Evolutionary conservation across 2,888 invertebrate genomes (phyloP), one percentile per base, ranked within the genome.

Genomic region (Caenorhabditis macrosperma): DNA sequence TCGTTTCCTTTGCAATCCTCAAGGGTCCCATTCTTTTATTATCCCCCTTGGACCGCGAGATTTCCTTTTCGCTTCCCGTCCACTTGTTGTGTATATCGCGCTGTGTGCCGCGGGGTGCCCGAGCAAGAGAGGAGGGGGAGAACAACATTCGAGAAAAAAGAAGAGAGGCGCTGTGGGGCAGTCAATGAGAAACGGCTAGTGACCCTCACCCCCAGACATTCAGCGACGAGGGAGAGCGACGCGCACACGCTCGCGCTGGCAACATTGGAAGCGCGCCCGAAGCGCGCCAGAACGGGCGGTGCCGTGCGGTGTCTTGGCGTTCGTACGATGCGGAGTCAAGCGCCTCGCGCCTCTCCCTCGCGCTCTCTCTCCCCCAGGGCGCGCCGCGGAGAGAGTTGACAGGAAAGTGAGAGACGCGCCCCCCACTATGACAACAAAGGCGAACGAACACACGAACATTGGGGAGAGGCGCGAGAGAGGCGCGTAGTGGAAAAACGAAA

Each of bases 301-400:
- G 75, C 75, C 75, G 75, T 67, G 52, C 67, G 63, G 76, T 68
- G 76, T 59, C 67, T 35, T 24, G 48, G 46, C 68, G 76, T 68
- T 60, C 75, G 75, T 75, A 60, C 46, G 41, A 68, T 61, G 68
- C 76, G 68, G 76, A 76, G 76, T 68, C 68, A 76, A 76, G 48
- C 76, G 68, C 55, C 50, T 22, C 67, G 76, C 61, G 68, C 67
- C 67, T 28, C 50, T 60, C 66, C 52, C 57, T 55, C 54, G 28
- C 60, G 61, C 61, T 30, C 41, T 24, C 52, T 17, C 17, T 54
- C 61, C 38, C 15, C 30, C 12, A n/a, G n/a, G n/a, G n/a, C n/a
- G 12, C 15, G 15, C 38, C 3, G 3, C 15, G 6, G 44, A 64
- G 57, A 26, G 63, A 38, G 0, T 4, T n/a, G n/a, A 35, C n/a